phyloP scores from a whole-genome alignment of 2,113 vertebrate species.

The Colinus virginianus region DNA sequence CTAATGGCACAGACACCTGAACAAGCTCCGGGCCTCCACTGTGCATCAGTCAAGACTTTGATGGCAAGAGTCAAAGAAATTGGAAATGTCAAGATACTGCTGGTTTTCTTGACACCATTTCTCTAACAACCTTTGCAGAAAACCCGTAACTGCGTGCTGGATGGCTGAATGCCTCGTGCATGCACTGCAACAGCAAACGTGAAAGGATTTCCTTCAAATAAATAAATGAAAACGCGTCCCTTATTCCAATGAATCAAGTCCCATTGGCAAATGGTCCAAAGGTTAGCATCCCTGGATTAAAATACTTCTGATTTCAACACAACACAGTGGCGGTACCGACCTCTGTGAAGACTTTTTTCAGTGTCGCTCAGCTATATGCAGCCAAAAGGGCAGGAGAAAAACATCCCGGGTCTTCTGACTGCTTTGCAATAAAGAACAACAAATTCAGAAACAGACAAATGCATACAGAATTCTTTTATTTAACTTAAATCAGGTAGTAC shows the following conservation, averaged over 20 bases:
- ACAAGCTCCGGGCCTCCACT: neutral
- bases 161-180: neutral
- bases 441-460: conserved; percentile 59
- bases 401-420: neutral
- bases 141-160: neutral
- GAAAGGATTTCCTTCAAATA: neutral
- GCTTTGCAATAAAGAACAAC: neutral
- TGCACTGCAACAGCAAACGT: neutral
- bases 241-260: neutral
- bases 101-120: neutral
- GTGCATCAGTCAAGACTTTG: rapidly evolving
- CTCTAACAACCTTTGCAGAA: neutral
- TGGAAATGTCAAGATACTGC: neutral
- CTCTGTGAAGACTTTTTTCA: neutral
- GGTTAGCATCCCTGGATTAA: neutral
- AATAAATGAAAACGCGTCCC: neutral
- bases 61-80: neutral
- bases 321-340: neutral
- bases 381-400: neutral
- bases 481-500: conserved; percentile 90
- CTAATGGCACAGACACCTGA: neutral
- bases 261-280: neutral
- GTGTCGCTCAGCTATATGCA: neutral
- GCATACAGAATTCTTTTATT: conserved; percentile 90
- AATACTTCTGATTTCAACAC: neutral